A percentile compares a stretch with the other conserved stretches of the same genome.
These are phyloP conservation scores for Bolinopsis microptera DNA, from an alignment of 37 sponge, comb jelly and placozoan species.

Conservation along the genomic window DNA sequence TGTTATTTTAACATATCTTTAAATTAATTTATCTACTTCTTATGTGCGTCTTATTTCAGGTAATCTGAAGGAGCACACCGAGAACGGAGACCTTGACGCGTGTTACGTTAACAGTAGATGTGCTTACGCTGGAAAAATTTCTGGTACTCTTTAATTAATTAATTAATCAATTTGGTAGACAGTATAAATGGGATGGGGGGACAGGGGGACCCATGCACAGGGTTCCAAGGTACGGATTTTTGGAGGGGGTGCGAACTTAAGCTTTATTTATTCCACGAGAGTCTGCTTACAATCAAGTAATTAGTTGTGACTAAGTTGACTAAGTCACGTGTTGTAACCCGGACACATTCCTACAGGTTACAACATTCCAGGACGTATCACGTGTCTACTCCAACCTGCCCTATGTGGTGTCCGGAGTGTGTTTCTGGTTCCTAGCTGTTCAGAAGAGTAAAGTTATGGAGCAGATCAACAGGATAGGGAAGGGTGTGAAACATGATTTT, in stretches of 20 bases:
- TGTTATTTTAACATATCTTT: no score
- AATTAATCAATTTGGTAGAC: not conserved
- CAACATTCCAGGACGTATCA: not conserved
- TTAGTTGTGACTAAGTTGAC: not conserved
- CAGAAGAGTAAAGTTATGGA: slow-evolving; percentile 33
- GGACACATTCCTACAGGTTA: no score
- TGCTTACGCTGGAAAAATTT: not conserved
- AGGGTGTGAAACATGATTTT: slow-evolving; percentile 53
- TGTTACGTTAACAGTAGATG: slow-evolving; percentile 31
- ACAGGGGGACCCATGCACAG: no score
- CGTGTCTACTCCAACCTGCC: slow-evolving; percentile 32
- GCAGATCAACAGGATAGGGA: not conserved
- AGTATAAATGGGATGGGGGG: no score
- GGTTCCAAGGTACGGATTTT: no score
- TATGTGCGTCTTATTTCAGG: no score
- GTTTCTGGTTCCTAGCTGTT: not conserved
- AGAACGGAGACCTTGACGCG: slow-evolving; percentile 39
- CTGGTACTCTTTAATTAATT: no score
- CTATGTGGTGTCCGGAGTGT: not conserved
- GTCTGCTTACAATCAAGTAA: no score
- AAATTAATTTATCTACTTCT: no score
- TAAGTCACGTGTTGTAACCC: not conserved
- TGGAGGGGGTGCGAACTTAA: no score
- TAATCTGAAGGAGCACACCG: not conserved
- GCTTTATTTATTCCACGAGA: no score